Conservation (phyloP, 2,113 vertebrate species). For the Hypomesus transpacificus region DNA sequence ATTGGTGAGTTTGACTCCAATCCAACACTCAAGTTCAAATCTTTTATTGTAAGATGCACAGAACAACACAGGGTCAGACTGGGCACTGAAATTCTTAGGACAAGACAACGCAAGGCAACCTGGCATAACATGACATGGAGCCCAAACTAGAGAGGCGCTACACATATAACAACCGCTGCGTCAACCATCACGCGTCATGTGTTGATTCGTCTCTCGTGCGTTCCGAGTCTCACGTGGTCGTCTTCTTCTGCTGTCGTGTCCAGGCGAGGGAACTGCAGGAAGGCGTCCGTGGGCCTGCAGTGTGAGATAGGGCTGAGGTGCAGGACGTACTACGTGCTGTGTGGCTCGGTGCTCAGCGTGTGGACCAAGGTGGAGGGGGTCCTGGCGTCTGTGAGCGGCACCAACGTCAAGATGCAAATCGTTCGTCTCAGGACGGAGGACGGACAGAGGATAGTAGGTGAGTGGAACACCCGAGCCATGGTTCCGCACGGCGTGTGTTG, state of each 20-base stretch:
- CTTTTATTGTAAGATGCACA: no score
- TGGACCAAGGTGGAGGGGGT: slow-evolving; percentile 98
- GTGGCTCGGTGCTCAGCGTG: slow-evolving; percentile 94
- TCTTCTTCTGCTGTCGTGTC: neutral
- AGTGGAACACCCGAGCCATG: slow-evolving; percentile 25
- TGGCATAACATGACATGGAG: no score
- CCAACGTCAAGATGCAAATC: slow-evolving; percentile 97
- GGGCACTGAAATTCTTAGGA: no score
- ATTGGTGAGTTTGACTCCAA: slow-evolving; percentile 77
- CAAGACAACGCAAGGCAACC: no score
- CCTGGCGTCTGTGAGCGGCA: slow-evolving; percentile 89
- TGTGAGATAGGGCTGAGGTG: slow-evolving; percentile 95
- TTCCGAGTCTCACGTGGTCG: neutral
- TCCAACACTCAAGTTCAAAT: no score
- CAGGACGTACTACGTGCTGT: slow-evolving; percentile 88
- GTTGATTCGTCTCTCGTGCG: neutral
- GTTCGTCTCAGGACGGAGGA: slow-evolving; percentile 94
- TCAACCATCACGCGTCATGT: neutral
- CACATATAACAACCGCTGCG: no score
- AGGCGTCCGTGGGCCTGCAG: slow-evolving; percentile 87
- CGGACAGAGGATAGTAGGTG: slow-evolving; percentile 94
- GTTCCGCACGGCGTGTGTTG: neutral
- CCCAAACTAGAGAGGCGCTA: no score
- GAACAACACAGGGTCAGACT: no score
- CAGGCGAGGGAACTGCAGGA: slow-evolving; percentile 98